A percentile compares a stretch with the other conserved stretches of the same genome.
Evolutionary conservation across 2,888 invertebrate species (phyloP).

Genomic region (Stictocephala bisonia): DNA sequence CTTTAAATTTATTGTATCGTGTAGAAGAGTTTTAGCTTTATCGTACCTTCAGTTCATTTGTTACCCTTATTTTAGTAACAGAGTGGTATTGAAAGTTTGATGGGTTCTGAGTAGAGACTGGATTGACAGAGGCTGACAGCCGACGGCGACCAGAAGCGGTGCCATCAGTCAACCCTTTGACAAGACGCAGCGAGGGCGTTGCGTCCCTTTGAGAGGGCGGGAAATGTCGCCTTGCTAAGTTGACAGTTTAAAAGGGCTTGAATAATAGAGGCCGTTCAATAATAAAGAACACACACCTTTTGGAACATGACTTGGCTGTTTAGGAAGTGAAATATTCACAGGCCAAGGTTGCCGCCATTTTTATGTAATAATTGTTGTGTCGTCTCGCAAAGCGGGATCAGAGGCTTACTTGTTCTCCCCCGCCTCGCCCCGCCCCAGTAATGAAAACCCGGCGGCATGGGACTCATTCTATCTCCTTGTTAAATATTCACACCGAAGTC

Average conservation of each 20-base stretch:
- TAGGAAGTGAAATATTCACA: conserved; percentile 48
- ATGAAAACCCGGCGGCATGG: conserved; percentile 34
- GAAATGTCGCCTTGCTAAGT: conserved; percentile 53
- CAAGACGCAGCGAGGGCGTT: conserved; percentile 32
- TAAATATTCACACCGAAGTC: conserved; percentile 30
- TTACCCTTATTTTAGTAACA: no score
- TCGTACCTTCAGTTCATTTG: no score
- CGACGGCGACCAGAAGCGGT: neutral
- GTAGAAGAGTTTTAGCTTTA: no score
- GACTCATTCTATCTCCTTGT: conserved; percentile 15
- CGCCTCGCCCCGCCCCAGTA: neutral
- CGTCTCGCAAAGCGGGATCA: conserved; percentile 29
- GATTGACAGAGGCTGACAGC: neutral
- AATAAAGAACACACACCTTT: conserved; percentile 48
- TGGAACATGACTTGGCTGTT: conserved; percentile 50
- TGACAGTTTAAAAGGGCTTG: conserved; percentile 59
- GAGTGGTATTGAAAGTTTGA: no score
- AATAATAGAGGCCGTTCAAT: conserved; percentile 54
- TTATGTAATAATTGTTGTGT: conserved; percentile 34
- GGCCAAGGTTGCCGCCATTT: conserved; percentile 41
- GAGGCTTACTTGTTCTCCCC: conserved; percentile 10
- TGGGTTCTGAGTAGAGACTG: no score
- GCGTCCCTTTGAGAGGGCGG: conserved; percentile 44
- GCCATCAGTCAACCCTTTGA: conserved; percentile 44
- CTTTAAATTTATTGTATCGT: no score